Base-by-base conservation (phyloP, 1,140 invertebrate species). In the Drosophila busckii region DNA sequence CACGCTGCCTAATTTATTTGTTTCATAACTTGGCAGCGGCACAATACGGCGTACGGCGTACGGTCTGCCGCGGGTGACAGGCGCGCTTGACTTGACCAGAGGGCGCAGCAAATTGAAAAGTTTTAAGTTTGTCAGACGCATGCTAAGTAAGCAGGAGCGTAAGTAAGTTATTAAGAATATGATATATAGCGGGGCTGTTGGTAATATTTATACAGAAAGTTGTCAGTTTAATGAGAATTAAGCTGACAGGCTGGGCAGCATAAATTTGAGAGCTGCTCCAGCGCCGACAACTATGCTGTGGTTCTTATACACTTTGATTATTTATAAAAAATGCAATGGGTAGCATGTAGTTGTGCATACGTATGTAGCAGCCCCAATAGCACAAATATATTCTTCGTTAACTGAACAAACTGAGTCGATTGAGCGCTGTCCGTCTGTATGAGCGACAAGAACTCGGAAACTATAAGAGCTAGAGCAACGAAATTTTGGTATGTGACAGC, bases 211-310 rank as follows among this genome's bases (percentile, higher is more conserved):
- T n/a, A n/a, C n/a, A n/a, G n/a, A n/a, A n/a, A n/a, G n/a, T n/a
- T n/a, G n/a, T n/a, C n/a, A 70, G 59, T 75, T 78, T 69, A 62
- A 45, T 53, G 42, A 58, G 45, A 34, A 49, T 37, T 15, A 35
- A 31, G 35, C 37, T 13, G 37, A 26, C 44, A 38, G 44, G 12
- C 16, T 25, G 70, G 54, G 62, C 49, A 68, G 75, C 82, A 82
- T 82, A 82, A 70, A 60, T 82, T 82, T 62, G 75, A 82, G n/a
- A n/a, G n/a, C 69, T 75, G 66, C 75, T 66, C 55, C 40, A 61
- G 65, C 65, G 69, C 69, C 75, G 66, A 76, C 65, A 82, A 82
- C 69, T 82, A 82, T 82, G 75, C 76, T 70, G 82, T 82, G 82
- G 70, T 82, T 82, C 70, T 52, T 59, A 50, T 55, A 40, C 55